Conservation (phyloP, 2,113 vertebrate genomes). For the Anoura caudifer region DNA sequence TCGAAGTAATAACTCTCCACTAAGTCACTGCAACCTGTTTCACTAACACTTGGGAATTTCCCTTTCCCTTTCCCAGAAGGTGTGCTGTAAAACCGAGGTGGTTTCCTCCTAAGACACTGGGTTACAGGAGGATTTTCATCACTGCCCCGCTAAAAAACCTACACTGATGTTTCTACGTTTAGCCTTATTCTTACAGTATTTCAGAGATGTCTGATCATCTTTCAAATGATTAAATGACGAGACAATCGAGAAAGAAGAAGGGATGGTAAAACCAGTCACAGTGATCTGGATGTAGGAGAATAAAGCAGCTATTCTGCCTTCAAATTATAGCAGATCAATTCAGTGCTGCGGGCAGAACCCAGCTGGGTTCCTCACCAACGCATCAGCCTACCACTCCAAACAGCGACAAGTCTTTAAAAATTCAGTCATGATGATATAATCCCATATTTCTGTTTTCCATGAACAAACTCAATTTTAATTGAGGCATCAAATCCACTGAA, state of each 20-base stretch:
- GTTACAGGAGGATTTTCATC: neutral
- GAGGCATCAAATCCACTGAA: neutral
- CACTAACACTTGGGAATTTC: neutral
- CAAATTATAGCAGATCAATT: neutral
- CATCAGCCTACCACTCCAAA: neutral
- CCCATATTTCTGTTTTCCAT: neutral
- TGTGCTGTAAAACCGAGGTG: neutral
- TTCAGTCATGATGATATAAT: neutral
- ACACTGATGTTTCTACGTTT: neutral
- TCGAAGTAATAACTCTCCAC: neutral
- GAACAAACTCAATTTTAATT: slow-evolving; percentile 9
- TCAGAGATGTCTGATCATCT: neutral
- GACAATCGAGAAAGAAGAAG: neutral
- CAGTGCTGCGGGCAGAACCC: neutral
- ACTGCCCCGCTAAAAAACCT: neutral
- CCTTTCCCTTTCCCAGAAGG: neutral
- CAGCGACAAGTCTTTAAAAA: neutral
- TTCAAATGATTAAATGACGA: neutral
- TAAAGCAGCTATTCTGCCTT: neutral
- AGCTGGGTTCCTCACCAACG: neutral
- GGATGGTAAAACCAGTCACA: neutral
- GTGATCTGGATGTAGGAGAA: neutral
- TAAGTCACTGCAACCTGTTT: neutral
- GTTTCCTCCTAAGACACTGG: neutral
- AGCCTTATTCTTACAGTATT: neutral